A percentile compares a stretch with the other conserved stretches of the same genome.
These are phyloP conservation scores for Hemiprocne comata DNA, from an alignment of 2,113 vertebrate species.

Conservation along the genomic window DNA sequence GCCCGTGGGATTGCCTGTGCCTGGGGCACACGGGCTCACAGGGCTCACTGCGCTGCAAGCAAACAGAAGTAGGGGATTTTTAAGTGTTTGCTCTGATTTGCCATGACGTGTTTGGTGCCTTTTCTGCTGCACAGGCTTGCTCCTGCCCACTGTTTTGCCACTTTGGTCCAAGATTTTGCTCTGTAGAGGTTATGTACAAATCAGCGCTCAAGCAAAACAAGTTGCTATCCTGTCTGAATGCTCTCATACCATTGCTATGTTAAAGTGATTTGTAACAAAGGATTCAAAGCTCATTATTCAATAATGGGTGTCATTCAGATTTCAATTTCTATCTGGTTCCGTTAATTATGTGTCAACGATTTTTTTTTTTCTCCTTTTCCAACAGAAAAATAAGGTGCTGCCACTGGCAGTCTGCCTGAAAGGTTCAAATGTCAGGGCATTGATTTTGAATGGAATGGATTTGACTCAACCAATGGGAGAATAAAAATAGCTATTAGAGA, in stretches of 20 bases:
- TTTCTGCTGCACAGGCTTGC: not conserved
- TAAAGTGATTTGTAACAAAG: slow-evolving; percentile 5
- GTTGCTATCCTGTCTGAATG: not conserved
- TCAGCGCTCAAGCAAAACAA: not conserved
- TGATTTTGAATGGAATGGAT: slow-evolving; percentile 13
- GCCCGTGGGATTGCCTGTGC: not conserved
- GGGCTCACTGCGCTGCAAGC: not conserved
- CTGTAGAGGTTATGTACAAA: not conserved
- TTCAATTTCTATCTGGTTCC: slow-evolving; percentile 14
- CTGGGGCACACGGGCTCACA: not conserved
- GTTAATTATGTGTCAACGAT: not conserved
- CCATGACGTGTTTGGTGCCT: not conserved
- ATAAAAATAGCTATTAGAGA: slow-evolving; percentile 29
- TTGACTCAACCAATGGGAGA: not conserved
- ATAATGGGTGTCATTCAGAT: slow-evolving; percentile 11
- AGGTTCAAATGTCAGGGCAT: slow-evolving; percentile 35
- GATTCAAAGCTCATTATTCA: slow-evolving; percentile 35
- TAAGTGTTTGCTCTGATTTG: not conserved
- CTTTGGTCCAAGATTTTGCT: not conserved
- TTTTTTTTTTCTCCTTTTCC: not conserved
- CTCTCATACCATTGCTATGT: not conserved
- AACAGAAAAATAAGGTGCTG: slow-evolving; percentile 20
- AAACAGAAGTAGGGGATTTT: not conserved
- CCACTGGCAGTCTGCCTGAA: not conserved
- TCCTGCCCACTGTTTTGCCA: not conserved